phyloP scores from a whole-genome alignment of 2,888 invertebrate genomes.

The Troilus luridus region DNA sequence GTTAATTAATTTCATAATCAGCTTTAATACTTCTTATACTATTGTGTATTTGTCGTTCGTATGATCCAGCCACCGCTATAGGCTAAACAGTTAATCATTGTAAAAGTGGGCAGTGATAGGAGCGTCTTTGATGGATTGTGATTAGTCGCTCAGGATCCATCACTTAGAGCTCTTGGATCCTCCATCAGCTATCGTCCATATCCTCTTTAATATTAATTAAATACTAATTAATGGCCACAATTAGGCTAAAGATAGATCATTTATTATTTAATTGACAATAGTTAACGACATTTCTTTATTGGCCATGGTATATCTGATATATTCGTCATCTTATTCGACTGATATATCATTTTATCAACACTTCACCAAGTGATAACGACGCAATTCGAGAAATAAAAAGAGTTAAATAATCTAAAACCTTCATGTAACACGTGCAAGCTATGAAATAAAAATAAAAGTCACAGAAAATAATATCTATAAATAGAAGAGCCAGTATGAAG shows the following conservation, averaged over 20 bases:
- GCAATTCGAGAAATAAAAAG: too few species aligned
- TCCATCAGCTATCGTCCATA: neutral
- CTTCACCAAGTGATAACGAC: too few species aligned
- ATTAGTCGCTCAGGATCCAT: neutral
- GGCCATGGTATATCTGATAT: too few species aligned
- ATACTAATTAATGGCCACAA: neutral
- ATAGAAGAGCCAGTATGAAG: too few species aligned
- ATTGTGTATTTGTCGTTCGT: neutral
- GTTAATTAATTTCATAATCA: neutral
- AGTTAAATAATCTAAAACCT: too few species aligned
- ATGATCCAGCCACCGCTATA: neutral
- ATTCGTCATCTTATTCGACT: too few species aligned
- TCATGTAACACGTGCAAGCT: too few species aligned
- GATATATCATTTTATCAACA: too few species aligned
- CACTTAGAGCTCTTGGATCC: neutral
- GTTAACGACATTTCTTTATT: neutral
- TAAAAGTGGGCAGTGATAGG: neutral
- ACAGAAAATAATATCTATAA: too few species aligned
- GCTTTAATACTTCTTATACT: neutral
- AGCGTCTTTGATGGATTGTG: neutral
- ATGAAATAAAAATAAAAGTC: too few species aligned
- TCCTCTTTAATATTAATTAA: constrained; percentile 26
- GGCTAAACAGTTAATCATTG: neutral
- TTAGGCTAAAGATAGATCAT: neutral
- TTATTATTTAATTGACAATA: neutral